Evolutionary conservation across 2,888 invertebrate genomes (phyloP), one percentile per base, ranked within the genome.

Genomic region (Apodemia mormo): DNA sequence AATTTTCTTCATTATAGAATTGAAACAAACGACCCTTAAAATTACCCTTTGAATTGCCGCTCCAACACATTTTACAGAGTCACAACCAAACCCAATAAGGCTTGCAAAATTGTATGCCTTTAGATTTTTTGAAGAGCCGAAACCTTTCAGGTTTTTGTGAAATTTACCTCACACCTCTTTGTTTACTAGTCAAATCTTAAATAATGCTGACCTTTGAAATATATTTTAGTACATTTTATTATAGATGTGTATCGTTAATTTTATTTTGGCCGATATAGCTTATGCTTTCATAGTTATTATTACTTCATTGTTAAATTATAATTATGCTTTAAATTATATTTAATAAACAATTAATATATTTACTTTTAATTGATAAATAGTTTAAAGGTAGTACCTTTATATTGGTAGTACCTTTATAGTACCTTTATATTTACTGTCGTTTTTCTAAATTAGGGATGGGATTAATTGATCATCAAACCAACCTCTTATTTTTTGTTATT

Each of bases 41-140:
- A 86, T 64, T 64, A 84, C 81, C 90, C 91, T 92, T 92, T 92
- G 92, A 89, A 87, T 88, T 92, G 89, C 92, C 92, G 89, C 88
- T 87, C 84, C 85, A 88, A 77, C 88, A 86, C 87, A 84, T 89
- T 89, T 88, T 82, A 81, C 80, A 82, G 87, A 87, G 86, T 88
- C 87, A 87, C 84, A 88, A 86, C 80, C 78, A 82, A 85, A 85
- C 85, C 84, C 85, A 90, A 86, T 85, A 87, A 82, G 83, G 85
- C 87, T 83, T 89, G 80, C 64, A 88, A 90, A 87, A 69, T 69
- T 87, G 84, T 81, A 79, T 76, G 77, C 78, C 78, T 78, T 79
- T 76, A 76, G 70, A 70, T 72, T 75, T 75, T 75, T 73, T 66
- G 61, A 64, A 64, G 64, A 37, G 64, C 64, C 64, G 14, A 64